Evolutionary conservation across 2,113 vertebrate species (phyloP), one percentile per base, ranked within the genome.

Genomic region (Gymnocephalus cernua): DNA sequence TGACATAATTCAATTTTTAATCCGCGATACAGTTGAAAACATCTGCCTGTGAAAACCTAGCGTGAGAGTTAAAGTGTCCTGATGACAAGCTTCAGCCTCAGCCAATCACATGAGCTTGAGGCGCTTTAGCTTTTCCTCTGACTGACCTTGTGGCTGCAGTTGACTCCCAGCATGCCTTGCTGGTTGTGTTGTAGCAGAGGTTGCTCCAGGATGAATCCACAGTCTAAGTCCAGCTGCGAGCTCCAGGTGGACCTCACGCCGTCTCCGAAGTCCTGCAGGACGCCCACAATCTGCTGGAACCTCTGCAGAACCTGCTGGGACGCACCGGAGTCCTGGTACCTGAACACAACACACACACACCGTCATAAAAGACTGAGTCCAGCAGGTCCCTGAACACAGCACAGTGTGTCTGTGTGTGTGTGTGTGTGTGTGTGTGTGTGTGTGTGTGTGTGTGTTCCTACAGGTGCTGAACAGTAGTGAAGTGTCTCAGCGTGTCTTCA

Each of bases 161-260:
- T 95, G 23, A 97, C 94, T 0, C 44, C 86, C 75, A 97, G 87
- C 23, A 95, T 56, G 13, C n/a, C 25, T 0, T 86, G 85, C 19
- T 0, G 59, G 32, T 91, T 68, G 0, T 94, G 87, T 15, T 19
- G 73, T 1, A 97, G 88, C 35, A 97, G 68, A 0, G 96, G 94
- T 79, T 96, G 95, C 2, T 94, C 89, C 84, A 96, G 89, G 85
- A 94, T 95, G 86, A 95, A 93, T 32, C 38, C 77, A 48, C 95
- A 96, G 11, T 95, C 94, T 59, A 21, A 27, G 6, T 95, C 94
- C 0, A 95, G 90, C 0, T 88, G 45, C 0, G 0, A 0, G 0
- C 84, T 92, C 96, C 96, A 96, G 6, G 89, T 77, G 23, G 3
- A 2, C 0, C 93, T 95, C 58, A 88, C 77, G 0, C 4, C 15